Evolutionary conservation across 2,113 vertebrate species (phyloP).

Genomic region (Tenrec ecaudatus): DNA sequence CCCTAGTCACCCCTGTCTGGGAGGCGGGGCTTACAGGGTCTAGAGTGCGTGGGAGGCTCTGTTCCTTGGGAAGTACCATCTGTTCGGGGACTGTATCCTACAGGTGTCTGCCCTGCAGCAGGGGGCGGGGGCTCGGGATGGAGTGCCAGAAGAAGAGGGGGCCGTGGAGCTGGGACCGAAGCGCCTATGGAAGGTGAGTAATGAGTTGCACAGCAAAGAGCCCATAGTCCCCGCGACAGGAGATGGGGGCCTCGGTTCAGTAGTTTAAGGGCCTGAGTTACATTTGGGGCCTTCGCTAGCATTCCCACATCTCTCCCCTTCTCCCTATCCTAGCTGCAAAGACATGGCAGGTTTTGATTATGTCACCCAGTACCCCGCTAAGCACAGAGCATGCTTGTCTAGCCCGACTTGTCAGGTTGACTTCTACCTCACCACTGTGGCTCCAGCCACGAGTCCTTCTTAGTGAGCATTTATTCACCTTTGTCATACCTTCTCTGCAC

Average conservation of each 20-base stretch:
- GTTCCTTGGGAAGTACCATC: not conserved
- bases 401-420: not conserved
- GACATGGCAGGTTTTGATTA: not conserved
- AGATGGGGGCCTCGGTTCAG: not conserved
- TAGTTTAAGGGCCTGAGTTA: not conserved
- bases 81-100: not conserved
- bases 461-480: not conserved
- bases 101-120: conserved; percentile 87
- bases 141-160: conserved; percentile 77
- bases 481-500: not conserved
- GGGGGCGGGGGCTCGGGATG: conserved; percentile 73
- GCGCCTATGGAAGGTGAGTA: conserved; percentile 87
- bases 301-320: not conserved
- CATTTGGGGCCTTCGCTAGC: not conserved
- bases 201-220: not conserved
- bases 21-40: not conserved
- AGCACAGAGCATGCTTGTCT: not conserved
- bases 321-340: not conserved
- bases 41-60: not conserved
- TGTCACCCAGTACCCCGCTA: rapidly evolving
- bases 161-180: conserved; percentile 80
- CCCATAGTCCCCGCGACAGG: not conserved
- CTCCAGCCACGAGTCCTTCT: not conserved
- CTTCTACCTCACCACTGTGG: not conserved
- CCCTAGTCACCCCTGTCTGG: not conserved